These are phyloP conservation scores for Euplexia lucipara DNA, from an alignment of 2,888 invertebrate genomes.

Conservation along the genomic window DNA sequence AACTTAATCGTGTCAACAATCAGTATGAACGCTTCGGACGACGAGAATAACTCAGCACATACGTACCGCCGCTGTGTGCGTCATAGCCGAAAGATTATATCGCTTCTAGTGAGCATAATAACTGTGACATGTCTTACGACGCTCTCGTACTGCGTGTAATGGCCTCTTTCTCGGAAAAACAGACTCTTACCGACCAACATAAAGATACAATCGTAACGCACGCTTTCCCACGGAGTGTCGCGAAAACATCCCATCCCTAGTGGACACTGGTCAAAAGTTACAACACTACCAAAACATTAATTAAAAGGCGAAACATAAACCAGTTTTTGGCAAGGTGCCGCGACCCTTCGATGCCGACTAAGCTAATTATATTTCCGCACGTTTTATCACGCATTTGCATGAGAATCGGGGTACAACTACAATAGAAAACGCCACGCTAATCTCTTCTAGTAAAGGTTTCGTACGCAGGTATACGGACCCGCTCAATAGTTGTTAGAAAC, in stretches of 20 bases:
- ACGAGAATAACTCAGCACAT: constrained; percentile 78
- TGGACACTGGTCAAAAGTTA: constrained; percentile 87
- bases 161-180: constrained; percentile 88
- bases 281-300: constrained; percentile 86
- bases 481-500: constrained; percentile 83
- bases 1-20: constrained; percentile 81
- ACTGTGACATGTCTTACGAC: constrained; percentile 90
- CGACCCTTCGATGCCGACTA: constrained; percentile 77
- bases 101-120: constrained; percentile 89
- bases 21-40: constrained; percentile 73
- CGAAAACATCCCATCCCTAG: constrained; percentile 77
- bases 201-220: constrained; percentile 84
- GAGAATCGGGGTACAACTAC: constrained; percentile 83
- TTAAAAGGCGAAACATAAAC: constrained; percentile 84
- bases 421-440: constrained; percentile 84
- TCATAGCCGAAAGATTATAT: constrained; percentile 88
- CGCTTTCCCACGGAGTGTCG: constrained; percentile 85
- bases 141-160: constrained; percentile 86
- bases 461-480: constrained; percentile 61
- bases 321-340: constrained; percentile 83
- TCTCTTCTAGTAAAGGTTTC: constrained; percentile 68
- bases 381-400: constrained; percentile 89
- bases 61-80: constrained; percentile 79
- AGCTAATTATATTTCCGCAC: constrained; percentile 91
- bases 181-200: constrained; percentile 82